Base-by-base conservation (phyloP, 64 coral and sea anemone species). In the Montipora efflorescens region DNA sequence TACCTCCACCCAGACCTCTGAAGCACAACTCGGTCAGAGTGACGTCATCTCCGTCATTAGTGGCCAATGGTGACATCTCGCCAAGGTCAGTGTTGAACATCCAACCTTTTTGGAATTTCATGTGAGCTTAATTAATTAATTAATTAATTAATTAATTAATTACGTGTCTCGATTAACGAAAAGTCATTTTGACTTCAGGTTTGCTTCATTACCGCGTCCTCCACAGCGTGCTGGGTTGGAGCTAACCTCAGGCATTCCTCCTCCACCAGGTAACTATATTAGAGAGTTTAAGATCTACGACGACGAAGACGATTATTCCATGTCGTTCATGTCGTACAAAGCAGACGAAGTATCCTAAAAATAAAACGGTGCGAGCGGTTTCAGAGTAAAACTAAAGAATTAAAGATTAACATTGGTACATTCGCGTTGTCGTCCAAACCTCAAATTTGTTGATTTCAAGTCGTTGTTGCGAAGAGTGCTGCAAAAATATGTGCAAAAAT, bases 1-100 rank as follows among this genome's bases (percentile, higher is more conserved):
- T 19, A 14, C 91, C 84, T 74, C 91, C 91, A 3, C 91, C 91
- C 11, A 87, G 83, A 68, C 91, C 91, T n/a, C 58, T 67, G n/a
- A 86, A 86, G 46, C 46, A 47, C 2, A 59, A 59, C 13, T 86
- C 82, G 1, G 66, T 86, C 2, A 16, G 82, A 50, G 82, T 86
- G 45, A 71, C 64, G 43, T 86, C 82, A 71, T 71, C 62, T 69
- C 36, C 82, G 18, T 68, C 82, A 47, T 18, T 86, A 4, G 62
- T 86, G 3, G 44, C 66, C 47, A 86, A 86, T 69, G 82, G 61
- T 8, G 82, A 86, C 9, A 4, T 86, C 3, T 5, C 47, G 15
- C n/a, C 64, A 51, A 86, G 66, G 82, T 86, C 18, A 72, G 82
- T 50, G 9, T 8, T 13, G 47, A n/a, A 69, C 3, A n/a, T 4